Evolutionary conservation across 1,140 invertebrate genomes (phyloP).

Genomic region (Sycophila sp.): DNA sequence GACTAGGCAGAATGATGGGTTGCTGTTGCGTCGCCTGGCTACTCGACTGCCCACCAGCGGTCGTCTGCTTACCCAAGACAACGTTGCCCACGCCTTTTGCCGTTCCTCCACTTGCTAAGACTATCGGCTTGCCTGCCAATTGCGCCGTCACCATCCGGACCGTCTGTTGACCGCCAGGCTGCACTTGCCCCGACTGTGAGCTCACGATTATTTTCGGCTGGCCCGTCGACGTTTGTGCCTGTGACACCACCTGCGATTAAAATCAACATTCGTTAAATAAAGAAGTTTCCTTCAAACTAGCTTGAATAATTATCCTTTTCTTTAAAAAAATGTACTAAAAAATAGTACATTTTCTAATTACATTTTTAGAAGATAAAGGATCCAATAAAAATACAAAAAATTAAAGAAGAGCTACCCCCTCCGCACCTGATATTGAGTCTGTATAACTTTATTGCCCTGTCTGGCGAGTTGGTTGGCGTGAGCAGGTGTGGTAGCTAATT

Average conservation of each 20-base stretch:
- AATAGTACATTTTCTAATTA: no score
- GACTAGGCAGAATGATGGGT: conserved; percentile 73
- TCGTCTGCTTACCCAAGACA: conserved; percentile 55
- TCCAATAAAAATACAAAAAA: not conserved
- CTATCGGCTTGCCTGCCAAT: conserved; percentile 73
- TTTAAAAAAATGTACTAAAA: no score
- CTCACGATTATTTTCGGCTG: conserved; percentile 62
- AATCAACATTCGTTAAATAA: no score
- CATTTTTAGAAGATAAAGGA: no score
- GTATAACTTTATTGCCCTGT: conserved; percentile 62
- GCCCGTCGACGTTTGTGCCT: conserved; percentile 54
- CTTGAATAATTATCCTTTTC: no score
- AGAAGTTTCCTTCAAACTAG: no score
- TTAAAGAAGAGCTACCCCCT: no score
- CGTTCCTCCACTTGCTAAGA: conserved; percentile 70
- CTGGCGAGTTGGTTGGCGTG: conserved; percentile 58
- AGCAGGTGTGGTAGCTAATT: conserved; percentile 56
- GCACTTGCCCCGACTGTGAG: conserved; percentile 54
- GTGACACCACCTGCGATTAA: conserved; percentile 61
- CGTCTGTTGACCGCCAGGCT: conserved; percentile 51
- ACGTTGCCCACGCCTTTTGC: conserved; percentile 63
- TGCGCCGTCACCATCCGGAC: conserved; percentile 71
- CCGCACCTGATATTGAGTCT: conserved; percentile 62
- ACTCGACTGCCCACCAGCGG: conserved; percentile 37
- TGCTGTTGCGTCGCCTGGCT: conserved; percentile 59